Base-by-base conservation (phyloP, 2,113 vertebrate species). In the Boulengeromyrus knoepffleri region DNA sequence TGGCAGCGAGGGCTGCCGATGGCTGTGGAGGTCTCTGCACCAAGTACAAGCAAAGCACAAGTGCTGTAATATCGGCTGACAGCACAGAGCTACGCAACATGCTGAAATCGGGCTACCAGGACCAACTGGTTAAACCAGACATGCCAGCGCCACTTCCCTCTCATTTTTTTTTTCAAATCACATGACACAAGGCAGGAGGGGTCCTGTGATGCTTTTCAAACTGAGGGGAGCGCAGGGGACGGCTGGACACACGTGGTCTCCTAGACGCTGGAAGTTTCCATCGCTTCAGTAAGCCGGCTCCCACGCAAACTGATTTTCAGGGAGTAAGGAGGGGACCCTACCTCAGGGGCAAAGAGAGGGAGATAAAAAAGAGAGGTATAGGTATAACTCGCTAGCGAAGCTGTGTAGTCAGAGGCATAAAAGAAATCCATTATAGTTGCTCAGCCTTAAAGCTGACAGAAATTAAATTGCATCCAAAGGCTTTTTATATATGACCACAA, bases 251-350 rank as follows among this genome's bases (percentile, higher is more conserved):
- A 9, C 91, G 90, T 93, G 88, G 92, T 93, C 94, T 92, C 91
- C 90, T 21, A 83, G 84, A 88, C 15, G 5, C 85, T 50, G 39
- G 74, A 53, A 47, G 94, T 92, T 96, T 98, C 98, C 97, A 98
- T 99, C 62, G 97, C 98, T 97, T 98, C 99, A 90, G 97, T 97
- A 90, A 99, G 99, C 85, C 98, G 98, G 58, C 96, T 95, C 99
- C 98, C 88, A 98, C 56, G 99, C 97, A 86, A 99, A 98, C 95
- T 99, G 98, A 95, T 99, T 99, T 91, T 98, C 97, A 17, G 99
- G 98, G 0, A 98, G 98, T 94, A 99, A 98, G 86, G 99, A 99
- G 83, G 98, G 98, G 36, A 97, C 96, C 95, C 97, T 99, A 89
- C 99, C 99, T 99, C 95, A 91, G 93, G 95, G 91, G 88, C 27